Conservation (phyloP, 2,113 vertebrate species). For the Stigmatopora nigra region DNA sequence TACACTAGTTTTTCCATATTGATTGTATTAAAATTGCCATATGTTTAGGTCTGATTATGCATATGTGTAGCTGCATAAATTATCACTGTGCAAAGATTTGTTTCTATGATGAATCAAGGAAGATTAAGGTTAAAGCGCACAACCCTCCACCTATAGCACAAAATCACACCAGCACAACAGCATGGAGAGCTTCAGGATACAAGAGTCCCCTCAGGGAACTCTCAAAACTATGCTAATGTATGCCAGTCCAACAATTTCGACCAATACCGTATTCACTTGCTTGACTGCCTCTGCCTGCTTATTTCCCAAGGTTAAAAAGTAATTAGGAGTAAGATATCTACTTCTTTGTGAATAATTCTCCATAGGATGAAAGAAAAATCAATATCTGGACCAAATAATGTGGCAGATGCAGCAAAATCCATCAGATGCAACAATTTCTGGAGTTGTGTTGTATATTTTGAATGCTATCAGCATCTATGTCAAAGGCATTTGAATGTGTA, state of each 20-base stretch:
- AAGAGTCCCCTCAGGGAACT: slow-evolving; percentile 42
- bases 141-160: slow-evolving; percentile 9
- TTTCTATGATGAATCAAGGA: neutral
- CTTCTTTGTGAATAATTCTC: slow-evolving; percentile 54
- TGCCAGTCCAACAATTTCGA: slow-evolving; percentile 61
- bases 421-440: slow-evolving; percentile 21
- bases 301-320: slow-evolving; percentile 64
- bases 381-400: slow-evolving; percentile 48
- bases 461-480: neutral
- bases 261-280: slow-evolving; percentile 28
- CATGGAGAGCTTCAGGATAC: slow-evolving; percentile 25
- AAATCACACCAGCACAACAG: slow-evolving; percentile 8
- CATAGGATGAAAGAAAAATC: slow-evolving; percentile 59
- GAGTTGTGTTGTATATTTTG: neutral
- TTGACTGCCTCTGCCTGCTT: slow-evolving; percentile 40
- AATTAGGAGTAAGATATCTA: slow-evolving; percentile 34
- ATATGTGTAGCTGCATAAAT: too few species aligned
- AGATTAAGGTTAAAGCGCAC: neutral
- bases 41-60: too few species aligned
- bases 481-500: neutral
- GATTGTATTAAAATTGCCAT: too few species aligned
- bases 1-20: too few species aligned
- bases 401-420: slow-evolving; percentile 44
- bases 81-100: neutral
- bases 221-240: slow-evolving; percentile 56